Evolutionary conservation across 2,113 vertebrate species (phyloP), one percentile per base, ranked within the genome.

Genomic region (Pomatostomus ruficeps): DNA sequence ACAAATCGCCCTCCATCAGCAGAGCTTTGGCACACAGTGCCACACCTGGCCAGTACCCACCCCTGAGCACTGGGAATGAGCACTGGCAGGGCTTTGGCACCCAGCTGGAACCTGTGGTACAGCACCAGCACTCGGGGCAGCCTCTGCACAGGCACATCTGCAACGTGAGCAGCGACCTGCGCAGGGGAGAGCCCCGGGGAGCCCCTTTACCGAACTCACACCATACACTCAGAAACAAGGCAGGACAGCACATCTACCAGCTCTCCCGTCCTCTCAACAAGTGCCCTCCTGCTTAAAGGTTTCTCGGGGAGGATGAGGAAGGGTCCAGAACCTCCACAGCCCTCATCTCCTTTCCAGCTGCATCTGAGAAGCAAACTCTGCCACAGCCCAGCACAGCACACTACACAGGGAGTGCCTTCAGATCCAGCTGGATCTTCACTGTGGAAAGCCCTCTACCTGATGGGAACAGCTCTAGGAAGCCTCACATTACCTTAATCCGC

Each of bases 201-300:
- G 25, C 57, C 16, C 42, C 45, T 61, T 5, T 5, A 33, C 19
- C 59, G 43, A 48, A 38, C 7, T 29, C 57, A 9, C n/a, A 73
- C 31, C 5, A 3, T 26, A 42, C 0, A 0, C 43, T 67, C 38
- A 12, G 6, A 1, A 35, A 20, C 0, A 2, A 57, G 36, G 45
- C 61, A 70, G 55, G 25, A 25, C 26, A 52, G 45, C 65, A 77
- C 46, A 43, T 15, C 28, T 36, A 35, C 38, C 58, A 57, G n/a
- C 42, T 35, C 59, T 35, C 20, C 35, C 15, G n/a, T 12, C 15
- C 23, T 5, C 48, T 36, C 35, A 85, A 51, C 18, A 46, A 75
- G 51, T 4, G 36, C 3, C 26, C n/a, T 71, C 14, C 21, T 45
- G 61, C 42, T 58, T 48, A 70, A 66, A 81, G 31, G 25, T 10